phyloP scores from a whole-genome alignment of 2,113 vertebrate species.

The Pangasianodon gigas region DNA sequence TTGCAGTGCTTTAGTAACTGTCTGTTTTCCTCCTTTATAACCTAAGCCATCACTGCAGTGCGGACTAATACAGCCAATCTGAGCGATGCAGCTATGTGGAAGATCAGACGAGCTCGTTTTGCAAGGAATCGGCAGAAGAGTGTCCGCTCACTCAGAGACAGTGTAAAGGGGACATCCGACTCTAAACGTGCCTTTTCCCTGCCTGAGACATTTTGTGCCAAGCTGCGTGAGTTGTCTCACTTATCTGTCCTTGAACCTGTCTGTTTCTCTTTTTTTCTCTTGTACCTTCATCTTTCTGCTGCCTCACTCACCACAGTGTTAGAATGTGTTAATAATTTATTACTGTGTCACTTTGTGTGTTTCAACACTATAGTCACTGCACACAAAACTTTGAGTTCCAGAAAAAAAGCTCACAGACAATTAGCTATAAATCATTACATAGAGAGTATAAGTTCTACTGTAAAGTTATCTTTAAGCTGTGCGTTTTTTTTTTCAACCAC shows the following conservation, averaged over 20 bases:
- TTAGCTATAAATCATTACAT: neutral
- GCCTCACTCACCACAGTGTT: conserved; percentile 29
- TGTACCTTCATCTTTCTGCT: conserved; percentile 53
- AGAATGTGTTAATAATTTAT: conserved; percentile 19
- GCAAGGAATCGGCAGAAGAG: conserved; percentile 98
- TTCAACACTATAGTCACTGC: neutral
- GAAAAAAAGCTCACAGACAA: neutral
- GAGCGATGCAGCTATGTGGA: conserved; percentile 96
- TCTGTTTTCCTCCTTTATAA: conserved; percentile 3
- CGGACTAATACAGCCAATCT: conserved; percentile 97
- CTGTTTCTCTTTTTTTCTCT: conserved; percentile 42
- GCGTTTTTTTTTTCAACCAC: neutral
- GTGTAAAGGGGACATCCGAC: conserved; percentile 85
- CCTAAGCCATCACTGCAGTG: conserved; percentile 93
- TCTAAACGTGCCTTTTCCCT: conserved; percentile 95
- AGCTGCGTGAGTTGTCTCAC: conserved; percentile 87
- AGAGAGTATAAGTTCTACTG: neutral
- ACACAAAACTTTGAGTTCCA: conserved; percentile 18
- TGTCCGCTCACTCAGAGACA: conserved; percentile 92
- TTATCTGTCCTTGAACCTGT: neutral
- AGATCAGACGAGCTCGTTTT: conserved; percentile 95
- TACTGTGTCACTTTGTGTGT: conserved; percentile 5
- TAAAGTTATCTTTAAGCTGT: neutral
- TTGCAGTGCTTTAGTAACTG: neutral
- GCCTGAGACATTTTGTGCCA: conserved; percentile 90